Evolutionary conservation across 1,140 invertebrate species (phyloP).

Genomic region (Arion vulgaris): DNA sequence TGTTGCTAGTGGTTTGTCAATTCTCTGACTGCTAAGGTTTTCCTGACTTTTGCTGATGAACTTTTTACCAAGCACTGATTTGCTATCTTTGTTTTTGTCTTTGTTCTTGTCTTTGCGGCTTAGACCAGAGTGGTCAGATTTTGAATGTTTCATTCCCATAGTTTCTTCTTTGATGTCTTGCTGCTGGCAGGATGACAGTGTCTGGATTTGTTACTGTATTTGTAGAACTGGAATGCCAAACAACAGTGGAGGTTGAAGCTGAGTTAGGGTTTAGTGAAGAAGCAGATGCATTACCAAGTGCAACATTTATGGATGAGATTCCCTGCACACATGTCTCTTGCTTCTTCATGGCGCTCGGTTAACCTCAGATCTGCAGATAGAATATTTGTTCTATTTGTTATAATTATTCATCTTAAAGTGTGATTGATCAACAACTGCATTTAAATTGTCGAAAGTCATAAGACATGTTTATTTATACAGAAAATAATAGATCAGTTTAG

Average conservation of each 20-base stretch:
- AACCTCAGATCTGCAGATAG: neutral
- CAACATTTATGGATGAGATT: neutral
- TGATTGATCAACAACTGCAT: no score
- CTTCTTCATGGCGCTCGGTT: neutral
- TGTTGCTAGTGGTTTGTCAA: constrained; percentile 48
- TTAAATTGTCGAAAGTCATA: no score
- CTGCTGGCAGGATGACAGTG: neutral
- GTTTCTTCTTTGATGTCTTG: neutral
- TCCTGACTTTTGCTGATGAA: constrained; percentile 72
- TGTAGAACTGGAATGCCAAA: neutral
- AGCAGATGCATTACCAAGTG: neutral
- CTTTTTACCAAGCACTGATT: constrained; percentile 40
- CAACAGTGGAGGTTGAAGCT: neutral
- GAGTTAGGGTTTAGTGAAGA: neutral
- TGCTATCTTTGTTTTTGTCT: neutral
- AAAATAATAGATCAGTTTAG: no score
- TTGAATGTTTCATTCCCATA: constrained; percentile 60
- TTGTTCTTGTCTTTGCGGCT: constrained; percentile 41
- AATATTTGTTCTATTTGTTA: no score
- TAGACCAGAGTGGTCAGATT: constrained; percentile 56
- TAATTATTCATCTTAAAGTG: no score
- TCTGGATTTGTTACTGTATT: neutral
- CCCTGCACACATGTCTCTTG: neutral
- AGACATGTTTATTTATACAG: no score
- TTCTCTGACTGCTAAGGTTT: constrained; percentile 61